Conservation (phyloP, 2,888 invertebrate species). For the Micropterix aruncella region DNA sequence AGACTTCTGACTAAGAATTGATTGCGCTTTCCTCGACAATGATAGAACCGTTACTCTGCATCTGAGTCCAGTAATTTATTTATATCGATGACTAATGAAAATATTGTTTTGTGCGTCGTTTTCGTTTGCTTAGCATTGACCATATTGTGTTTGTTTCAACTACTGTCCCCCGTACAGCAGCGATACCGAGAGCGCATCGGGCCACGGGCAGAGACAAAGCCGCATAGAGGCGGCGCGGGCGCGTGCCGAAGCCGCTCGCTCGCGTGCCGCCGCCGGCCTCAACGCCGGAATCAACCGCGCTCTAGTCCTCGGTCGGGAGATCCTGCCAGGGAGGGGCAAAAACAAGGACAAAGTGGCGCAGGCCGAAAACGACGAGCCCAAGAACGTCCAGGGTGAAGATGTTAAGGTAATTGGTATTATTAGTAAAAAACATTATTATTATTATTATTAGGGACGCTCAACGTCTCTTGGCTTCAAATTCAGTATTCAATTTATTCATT, state of each 20-base stretch:
- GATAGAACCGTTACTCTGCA: too few species aligned
- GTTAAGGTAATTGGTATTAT: neutral
- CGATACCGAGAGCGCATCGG: neutral
- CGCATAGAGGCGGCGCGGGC: neutral
- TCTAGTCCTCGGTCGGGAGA: neutral
- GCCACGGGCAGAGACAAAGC: neutral
- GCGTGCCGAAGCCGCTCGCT: neutral
- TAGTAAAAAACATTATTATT: too few species aligned
- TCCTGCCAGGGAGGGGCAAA: neutral
- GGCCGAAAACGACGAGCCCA: neutral
- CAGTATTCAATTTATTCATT: too few species aligned
- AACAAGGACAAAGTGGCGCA: neutral
- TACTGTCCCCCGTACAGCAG: neutral
- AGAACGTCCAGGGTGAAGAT: neutral
- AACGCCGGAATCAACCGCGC: neutral
- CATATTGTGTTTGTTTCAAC: too few species aligned
- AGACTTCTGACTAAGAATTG: too few species aligned
- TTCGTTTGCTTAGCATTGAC: too few species aligned
- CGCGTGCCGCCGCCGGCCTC: neutral
- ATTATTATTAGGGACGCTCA: too few species aligned
- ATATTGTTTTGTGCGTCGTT: too few species aligned
- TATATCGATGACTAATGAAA: too few species aligned
- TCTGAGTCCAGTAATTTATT: too few species aligned
- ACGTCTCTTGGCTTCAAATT: too few species aligned
- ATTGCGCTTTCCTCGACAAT: too few species aligned